A percentile compares a stretch with the other conserved stretches of the same genome.
Conservation (phyloP, 1,140 invertebrate species). For the Zaprionus africanus region DNA sequence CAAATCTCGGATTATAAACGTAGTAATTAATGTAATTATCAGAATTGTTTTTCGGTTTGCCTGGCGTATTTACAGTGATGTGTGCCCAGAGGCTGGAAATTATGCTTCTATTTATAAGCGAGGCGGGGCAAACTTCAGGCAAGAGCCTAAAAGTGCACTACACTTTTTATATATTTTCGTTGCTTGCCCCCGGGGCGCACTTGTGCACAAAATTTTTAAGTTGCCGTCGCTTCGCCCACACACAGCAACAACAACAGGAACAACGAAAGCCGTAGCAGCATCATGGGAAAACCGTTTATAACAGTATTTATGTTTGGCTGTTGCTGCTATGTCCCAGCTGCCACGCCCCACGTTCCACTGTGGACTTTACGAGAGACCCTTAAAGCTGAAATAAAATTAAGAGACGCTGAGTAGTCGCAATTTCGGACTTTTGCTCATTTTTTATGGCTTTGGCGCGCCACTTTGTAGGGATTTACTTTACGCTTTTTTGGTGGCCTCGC, state of each 20-base stretch:
- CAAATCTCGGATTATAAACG: not conserved
- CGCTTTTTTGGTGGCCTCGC: conserved; percentile 44
- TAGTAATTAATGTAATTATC: not conserved
- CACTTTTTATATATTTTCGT: conserved; percentile 35
- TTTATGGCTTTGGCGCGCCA: conserved; percentile 51
- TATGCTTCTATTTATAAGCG: conserved; percentile 12
- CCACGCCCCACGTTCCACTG: conserved; percentile 8
- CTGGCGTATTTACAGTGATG: not conserved
- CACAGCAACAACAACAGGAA: conserved; percentile 9
- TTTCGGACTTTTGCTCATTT: conserved; percentile 63
- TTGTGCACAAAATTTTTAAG: conserved; percentile 53
- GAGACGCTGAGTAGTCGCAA: conserved; percentile 76
- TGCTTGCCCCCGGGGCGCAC: conserved; percentile 31
- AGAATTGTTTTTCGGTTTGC: not conserved
- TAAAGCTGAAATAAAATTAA: conserved; percentile 76
- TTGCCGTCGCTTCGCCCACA: conserved; percentile 46
- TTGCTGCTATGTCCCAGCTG: conserved; percentile 21
- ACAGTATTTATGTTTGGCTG: conserved; percentile 35
- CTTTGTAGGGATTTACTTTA: conserved; percentile 59
- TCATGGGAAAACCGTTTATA: conserved; percentile 57
- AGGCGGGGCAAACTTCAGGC: not conserved
- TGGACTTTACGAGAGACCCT: conserved; percentile 64
- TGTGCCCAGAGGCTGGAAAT: not conserved
- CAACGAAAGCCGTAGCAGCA: conserved; percentile 31
- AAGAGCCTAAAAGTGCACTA: conserved; percentile 52